Evolutionary conservation across 1,140 invertebrate genomes (phyloP), one percentile per base, ranked within the genome.

Genomic region (Amyelois transitella): DNA sequence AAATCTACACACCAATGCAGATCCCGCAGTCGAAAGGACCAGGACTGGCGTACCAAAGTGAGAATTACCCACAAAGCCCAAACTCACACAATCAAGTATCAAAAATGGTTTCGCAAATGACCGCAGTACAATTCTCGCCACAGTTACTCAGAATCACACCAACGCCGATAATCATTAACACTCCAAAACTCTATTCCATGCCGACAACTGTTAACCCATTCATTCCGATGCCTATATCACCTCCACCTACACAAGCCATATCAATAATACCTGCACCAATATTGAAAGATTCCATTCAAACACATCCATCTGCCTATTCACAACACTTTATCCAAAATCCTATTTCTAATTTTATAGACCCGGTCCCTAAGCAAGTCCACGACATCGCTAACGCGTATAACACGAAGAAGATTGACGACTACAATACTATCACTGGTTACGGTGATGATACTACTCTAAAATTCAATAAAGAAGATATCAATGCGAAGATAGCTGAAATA

Each of bases 171-270:
- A 73, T 77, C 59, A 61, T 80, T 55, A 67, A 75, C 68, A 69
- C 66, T 57, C 58, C 56, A 44, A 58, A 59, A 53, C 38, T 70
- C 17, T 83, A 62, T 89, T 90, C 74, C 77, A 75, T 90, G 68
- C 90, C 91, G 25, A 75, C 89, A 43, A 91, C 91, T 52, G 89
- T 92, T 54, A 89, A 65, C 47, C 78, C 63, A 76, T 89, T 72
- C 78, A 56, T 88, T 50, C 83, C 78, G 18, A 82, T 86, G 77
- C 71, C 86, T 68, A 51, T 86, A 71, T 51, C 81, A 75, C 48
- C 82, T 74, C 64, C 83, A 76, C 63, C 81, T 66, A 64, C 75
- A 74, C 62, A 77, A 77, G 55, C 87, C 48, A 70, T 86, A 53
- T 74, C 85, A 21, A 67, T 86, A 24, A 85, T 87, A 72, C 73